Percentiles rank a stretch among this genome's conserved stretches.
phyloP scores from a whole-genome alignment of 2,113 vertebrate genomes.

The Dasyornis broadbenti region DNA sequence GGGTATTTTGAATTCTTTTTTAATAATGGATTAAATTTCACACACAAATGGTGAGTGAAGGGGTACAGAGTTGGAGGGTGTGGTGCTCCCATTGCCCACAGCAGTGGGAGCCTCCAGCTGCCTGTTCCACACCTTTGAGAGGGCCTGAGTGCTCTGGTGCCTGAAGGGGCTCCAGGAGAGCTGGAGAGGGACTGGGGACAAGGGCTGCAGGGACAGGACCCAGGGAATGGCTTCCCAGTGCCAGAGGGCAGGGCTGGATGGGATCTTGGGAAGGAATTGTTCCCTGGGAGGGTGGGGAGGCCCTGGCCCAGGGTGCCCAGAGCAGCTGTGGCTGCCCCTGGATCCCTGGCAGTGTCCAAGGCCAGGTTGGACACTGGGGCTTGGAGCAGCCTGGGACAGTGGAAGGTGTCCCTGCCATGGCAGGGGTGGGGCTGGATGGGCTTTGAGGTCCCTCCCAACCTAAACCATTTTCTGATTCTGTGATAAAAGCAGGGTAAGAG shows the following conservation, averaged over 20 bases:
- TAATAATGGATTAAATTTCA: neutral
- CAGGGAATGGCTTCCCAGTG: neutral
- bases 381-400: neutral
- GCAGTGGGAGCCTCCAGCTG: neutral
- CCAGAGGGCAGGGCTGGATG: neutral
- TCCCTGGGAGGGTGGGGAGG: neutral
- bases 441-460: neutral
- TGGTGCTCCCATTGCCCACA: rapidly evolving
- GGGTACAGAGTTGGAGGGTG: too few relatives aligned
- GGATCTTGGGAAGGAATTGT: neutral
- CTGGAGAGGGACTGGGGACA: neutral
- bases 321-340: neutral
- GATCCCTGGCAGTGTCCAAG: neutral
- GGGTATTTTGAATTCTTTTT: neutral
- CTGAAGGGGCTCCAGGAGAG: neutral
- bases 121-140: neutral
- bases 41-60: too few relatives aligned
- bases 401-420: neutral
- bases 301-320: neutral
- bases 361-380: neutral
- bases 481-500: neutral
- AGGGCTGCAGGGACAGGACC: rapidly evolving
- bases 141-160: neutral
- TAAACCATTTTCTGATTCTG: neutral
- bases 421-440: neutral